Conservation (phyloP, 2,888 invertebrate species). For the Conomelus anceps region DNA sequence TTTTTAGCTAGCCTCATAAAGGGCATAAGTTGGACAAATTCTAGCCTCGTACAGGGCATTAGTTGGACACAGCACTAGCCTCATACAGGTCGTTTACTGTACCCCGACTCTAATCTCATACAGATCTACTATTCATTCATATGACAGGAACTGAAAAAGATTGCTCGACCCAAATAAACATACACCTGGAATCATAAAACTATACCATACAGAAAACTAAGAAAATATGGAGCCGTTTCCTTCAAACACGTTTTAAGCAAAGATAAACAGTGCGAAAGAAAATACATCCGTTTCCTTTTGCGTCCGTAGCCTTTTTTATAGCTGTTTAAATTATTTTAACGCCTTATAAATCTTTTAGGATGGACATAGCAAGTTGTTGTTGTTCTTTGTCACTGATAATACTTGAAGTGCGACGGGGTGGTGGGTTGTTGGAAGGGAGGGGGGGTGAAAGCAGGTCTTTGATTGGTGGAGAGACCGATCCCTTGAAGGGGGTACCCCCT, state of each 20-base stretch:
- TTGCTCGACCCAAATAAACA: too few relatives aligned
- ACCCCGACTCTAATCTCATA: too few relatives aligned
- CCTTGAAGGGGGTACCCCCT: background rate
- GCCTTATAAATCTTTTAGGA: conserved; percentile 1
- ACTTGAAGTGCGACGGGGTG: background rate
- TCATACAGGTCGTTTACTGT: too few relatives aligned
- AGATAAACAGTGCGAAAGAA: background rate
- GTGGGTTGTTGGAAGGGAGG: background rate
- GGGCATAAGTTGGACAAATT: too few relatives aligned
- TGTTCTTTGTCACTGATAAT: background rate
- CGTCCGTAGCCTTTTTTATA: background rate
- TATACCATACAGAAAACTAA: too few relatives aligned
- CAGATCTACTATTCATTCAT: too few relatives aligned
- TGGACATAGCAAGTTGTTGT: background rate
- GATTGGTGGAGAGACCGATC: background rate
- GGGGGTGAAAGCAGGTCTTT: background rate
- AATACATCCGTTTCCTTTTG: background rate
- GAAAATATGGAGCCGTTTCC: background rate
- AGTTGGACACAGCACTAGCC: too few relatives aligned
- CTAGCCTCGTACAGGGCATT: too few relatives aligned
- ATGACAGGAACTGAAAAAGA: too few relatives aligned
- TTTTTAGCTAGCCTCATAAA: too few relatives aligned
- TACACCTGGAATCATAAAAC: too few relatives aligned
- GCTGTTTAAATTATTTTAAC: conserved; percentile 7
- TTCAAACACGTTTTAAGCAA: background rate